Percentiles rank a stretch among this genome's conserved stretches.
Evolutionary conservation across 2,888 invertebrate genomes (phyloP).

Genomic region (Teleogryllus oceanicus): DNA sequence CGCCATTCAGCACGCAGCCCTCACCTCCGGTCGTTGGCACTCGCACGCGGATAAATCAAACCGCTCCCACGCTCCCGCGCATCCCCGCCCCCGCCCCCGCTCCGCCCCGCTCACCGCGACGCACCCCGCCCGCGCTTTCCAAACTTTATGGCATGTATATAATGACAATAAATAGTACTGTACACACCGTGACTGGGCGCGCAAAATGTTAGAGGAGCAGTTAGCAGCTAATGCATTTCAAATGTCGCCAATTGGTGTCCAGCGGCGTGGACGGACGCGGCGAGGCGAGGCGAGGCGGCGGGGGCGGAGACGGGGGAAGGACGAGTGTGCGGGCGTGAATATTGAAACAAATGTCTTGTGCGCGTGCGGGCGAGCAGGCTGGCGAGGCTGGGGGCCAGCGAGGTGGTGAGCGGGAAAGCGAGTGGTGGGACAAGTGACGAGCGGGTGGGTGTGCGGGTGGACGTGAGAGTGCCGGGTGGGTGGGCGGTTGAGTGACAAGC

Average conservation of each 20-base stretch:
- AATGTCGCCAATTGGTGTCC: constrained; percentile 18
- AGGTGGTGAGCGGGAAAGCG: too few relatives aligned
- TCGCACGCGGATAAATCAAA: neutral
- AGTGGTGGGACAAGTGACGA: too few relatives aligned
- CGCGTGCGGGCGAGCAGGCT: too few relatives aligned
- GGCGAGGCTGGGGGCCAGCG: too few relatives aligned
- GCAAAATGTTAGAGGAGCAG: constrained; percentile 18
- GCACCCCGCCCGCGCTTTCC: neutral
- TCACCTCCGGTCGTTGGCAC: neutral
- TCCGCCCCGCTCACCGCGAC: neutral
- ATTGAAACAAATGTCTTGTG: too few relatives aligned
- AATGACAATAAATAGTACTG: constrained; percentile 11
- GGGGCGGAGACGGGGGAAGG: too few relatives aligned
- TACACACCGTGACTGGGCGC: neutral
- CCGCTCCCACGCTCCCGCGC: neutral
- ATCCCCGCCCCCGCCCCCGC: too few relatives aligned
- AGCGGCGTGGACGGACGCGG: neutral
- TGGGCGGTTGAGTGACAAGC: too few relatives aligned
- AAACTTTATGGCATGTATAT: neutral
- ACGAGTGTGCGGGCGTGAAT: too few relatives aligned
- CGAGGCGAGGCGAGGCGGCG: neutral
- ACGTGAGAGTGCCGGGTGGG: too few relatives aligned
- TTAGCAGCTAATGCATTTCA: constrained; percentile 18
- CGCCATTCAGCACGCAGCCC: neutral
- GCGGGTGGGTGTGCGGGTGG: too few relatives aligned